Evolutionary conservation across 2,113 vertebrate genomes (phyloP).

Genomic region (Eptesicus fuscus): DNA sequence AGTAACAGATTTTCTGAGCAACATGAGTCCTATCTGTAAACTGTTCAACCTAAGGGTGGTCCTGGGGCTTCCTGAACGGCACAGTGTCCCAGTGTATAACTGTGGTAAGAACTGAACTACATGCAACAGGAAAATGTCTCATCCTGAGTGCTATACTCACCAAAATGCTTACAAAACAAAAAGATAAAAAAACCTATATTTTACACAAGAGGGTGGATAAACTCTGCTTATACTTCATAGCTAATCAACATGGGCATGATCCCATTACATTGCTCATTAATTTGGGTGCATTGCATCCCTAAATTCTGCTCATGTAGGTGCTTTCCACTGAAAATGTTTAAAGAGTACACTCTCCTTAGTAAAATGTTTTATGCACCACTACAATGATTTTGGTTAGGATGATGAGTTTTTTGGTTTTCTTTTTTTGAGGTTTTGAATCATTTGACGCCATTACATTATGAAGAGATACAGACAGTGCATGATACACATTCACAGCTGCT

Average conservation of each 20-base stretch:
- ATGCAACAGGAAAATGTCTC: neutral
- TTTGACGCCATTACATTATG: neutral
- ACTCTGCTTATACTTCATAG: neutral
- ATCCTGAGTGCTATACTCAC: neutral
- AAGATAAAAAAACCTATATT: neutral
- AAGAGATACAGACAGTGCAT: accelerated
- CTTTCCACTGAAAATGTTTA: neutral
- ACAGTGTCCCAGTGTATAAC: neutral
- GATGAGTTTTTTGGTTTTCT: neutral
- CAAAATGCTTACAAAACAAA: neutral
- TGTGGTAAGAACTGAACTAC: neutral
- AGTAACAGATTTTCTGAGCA: neutral
- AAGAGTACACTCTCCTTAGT: neutral
- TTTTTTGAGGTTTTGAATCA: neutral
- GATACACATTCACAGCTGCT: neutral
- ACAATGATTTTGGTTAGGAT: neutral
- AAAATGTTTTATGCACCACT: neutral
- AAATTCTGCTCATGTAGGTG: neutral
- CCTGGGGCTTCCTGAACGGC: neutral
- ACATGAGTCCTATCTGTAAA: neutral
- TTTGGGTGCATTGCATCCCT: neutral
- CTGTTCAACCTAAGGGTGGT: neutral
- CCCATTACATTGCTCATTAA: neutral
- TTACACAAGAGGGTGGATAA: neutral
- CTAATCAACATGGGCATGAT: neutral